Conservation (phyloP, 2,113 vertebrate genomes). For the Pogona vitticeps region DNA sequence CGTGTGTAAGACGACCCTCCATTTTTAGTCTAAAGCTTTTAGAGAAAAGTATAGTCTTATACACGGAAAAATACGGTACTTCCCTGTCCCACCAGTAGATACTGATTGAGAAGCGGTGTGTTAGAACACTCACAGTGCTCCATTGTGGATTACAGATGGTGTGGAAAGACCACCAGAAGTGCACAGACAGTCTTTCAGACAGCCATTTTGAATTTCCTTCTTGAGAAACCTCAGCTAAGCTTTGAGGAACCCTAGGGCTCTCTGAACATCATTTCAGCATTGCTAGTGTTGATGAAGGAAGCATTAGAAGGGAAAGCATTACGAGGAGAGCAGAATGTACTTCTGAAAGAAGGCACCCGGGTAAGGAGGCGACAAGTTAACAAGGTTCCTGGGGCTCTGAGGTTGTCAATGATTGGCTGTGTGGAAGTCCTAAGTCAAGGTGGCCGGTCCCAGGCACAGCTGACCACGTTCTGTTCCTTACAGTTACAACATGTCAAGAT, state of each 20-base stretch:
- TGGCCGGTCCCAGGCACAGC: slow-evolving; percentile 48
- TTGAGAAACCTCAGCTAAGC: background rate
- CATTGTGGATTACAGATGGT: no score
- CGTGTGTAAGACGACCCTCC: no score
- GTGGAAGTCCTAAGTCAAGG: slow-evolving; percentile 59
- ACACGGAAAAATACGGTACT: no score
- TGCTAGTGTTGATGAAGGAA: background rate
- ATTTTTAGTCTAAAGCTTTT: no score
- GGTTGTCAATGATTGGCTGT: slow-evolving; percentile 38
- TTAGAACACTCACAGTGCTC: background rate
- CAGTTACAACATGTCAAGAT: slow-evolving; percentile 67
- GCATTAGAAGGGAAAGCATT: slow-evolving; percentile 51
- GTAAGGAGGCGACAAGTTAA: slow-evolving; percentile 51
- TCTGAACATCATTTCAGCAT: background rate
- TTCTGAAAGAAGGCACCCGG: slow-evolving; percentile 67
- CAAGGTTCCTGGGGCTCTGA: slow-evolving; percentile 47
- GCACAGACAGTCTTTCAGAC: background rate
- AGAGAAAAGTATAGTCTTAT: no score
- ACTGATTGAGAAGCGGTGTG: no score
- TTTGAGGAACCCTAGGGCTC: background rate
- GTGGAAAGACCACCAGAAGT: background rate
- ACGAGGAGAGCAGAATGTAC: slow-evolving; percentile 27
- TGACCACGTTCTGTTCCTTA: slow-evolving; percentile 67
- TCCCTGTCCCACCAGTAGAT: no score
- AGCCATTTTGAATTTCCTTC: background rate